Evolutionary conservation across 2,888 invertebrate species (phyloP).

Genomic region (Clistopyga incitator): DNA sequence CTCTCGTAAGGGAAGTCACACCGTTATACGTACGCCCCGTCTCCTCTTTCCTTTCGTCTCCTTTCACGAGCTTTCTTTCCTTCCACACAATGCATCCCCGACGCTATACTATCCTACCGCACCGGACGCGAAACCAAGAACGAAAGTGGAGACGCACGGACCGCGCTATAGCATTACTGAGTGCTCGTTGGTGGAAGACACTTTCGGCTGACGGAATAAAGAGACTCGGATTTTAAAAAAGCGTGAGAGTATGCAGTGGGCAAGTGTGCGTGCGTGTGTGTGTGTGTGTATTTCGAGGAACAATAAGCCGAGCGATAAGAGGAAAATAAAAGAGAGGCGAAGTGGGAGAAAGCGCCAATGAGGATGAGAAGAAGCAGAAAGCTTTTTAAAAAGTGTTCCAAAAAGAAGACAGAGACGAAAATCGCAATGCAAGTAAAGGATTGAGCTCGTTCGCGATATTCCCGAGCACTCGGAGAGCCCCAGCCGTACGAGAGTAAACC

Average conservation of each 20-base stretch:
- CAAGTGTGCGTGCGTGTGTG: slow-evolving; percentile 38
- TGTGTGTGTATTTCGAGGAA: slow-evolving; percentile 68
- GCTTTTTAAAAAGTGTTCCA: not conserved
- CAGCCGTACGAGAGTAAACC: slow-evolving; percentile 15
- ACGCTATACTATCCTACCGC: slow-evolving; percentile 56
- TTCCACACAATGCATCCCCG: slow-evolving; percentile 70
- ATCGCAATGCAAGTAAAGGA: slow-evolving; percentile 35
- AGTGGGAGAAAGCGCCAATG: not conserved
- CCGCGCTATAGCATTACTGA: slow-evolving; percentile 64
- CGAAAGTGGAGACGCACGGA: slow-evolving; percentile 49
- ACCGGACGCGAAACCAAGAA: slow-evolving; percentile 26
- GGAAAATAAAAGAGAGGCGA: not conserved
- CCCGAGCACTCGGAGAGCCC: not conserved
- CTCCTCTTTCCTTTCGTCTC: slow-evolving; percentile 22
- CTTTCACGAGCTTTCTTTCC: slow-evolving; percentile 61
- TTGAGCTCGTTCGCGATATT: slow-evolving; percentile 33
- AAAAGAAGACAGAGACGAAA: slow-evolving; percentile 24
- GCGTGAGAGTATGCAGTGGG: not conserved
- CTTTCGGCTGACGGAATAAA: slow-evolving; percentile 68
- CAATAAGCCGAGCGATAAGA: slow-evolving; percentile 61
- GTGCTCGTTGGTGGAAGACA: slow-evolving; percentile 73
- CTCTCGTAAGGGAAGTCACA: slow-evolving; percentile 1
- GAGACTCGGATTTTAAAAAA: slow-evolving; percentile 2
- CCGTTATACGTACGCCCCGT: slow-evolving; percentile 26
- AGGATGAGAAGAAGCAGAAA: slow-evolving; percentile 25